Evolutionary conservation across 1,140 invertebrate species (phyloP).

Genomic region (Spodoptera litura): DNA sequence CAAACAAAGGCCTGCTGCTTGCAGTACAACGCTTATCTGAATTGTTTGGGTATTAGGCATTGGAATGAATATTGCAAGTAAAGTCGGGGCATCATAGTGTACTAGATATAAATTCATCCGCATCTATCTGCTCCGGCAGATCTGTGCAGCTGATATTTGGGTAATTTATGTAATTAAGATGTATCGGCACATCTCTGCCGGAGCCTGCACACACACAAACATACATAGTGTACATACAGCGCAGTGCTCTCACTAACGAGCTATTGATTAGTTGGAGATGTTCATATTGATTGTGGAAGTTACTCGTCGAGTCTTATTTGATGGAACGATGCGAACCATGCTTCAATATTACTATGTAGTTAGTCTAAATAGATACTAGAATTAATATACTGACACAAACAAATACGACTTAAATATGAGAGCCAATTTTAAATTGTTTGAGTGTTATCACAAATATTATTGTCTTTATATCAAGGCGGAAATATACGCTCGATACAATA

Average conservation of each 20-base stretch:
- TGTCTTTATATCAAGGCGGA: too few relatives aligned
- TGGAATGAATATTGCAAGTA: background rate
- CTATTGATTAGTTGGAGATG: slow-evolving; percentile 21
- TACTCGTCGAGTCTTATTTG: background rate
- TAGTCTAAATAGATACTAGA: background rate
- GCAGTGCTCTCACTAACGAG: slow-evolving; percentile 20
- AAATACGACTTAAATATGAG: too few relatives aligned
- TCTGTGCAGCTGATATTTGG: slow-evolving; percentile 32
- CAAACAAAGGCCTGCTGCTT: too few relatives aligned
- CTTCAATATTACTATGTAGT: background rate
- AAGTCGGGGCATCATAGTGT: background rate
- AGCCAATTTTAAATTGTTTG: too few relatives aligned
- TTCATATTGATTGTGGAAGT: slow-evolving; percentile 21
- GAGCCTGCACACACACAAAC: background rate
- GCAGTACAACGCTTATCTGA: background rate
- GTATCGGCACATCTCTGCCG: slow-evolving; percentile 26
- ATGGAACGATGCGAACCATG: too few relatives aligned
- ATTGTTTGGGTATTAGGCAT: background rate
- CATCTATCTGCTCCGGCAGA: slow-evolving; percentile 21
- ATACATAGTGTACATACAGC: background rate
- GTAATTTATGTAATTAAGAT: slow-evolving; percentile 43
- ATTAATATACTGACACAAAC: too few relatives aligned
- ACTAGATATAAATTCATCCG: background rate
- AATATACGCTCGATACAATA: too few relatives aligned
- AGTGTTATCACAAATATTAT: too few relatives aligned